phyloP scores from a whole-genome alignment of 2,888 invertebrate species.

The Idaea biselata region DNA sequence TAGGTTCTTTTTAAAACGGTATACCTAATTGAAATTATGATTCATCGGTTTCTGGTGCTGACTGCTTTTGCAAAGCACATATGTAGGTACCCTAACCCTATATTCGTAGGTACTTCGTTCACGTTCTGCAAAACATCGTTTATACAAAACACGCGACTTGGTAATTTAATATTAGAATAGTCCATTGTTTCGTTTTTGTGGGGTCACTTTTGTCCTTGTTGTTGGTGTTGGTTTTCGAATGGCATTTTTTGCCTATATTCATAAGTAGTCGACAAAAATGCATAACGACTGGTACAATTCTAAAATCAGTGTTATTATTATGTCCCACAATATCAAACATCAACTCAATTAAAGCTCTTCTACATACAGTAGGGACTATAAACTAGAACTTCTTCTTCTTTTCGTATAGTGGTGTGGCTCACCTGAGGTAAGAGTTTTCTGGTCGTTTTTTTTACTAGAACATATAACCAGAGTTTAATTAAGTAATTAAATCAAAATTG shows the following conservation, averaged over 20 bases:
- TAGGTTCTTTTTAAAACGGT: background rate
- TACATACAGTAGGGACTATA: no score
- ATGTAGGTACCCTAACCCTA: slow-evolving; percentile 4
- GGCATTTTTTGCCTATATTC: background rate
- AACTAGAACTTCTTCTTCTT: no score
- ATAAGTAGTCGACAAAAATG: background rate
- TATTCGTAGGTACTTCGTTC: slow-evolving; percentile 12
- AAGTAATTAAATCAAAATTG: no score
- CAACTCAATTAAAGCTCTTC: no score
- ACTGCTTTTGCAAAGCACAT: background rate
- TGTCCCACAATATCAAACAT: no score
- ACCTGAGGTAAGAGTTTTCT: no score
- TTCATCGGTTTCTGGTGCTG: background rate
- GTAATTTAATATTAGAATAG: slow-evolving; percentile 13
- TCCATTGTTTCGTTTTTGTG: slow-evolving; percentile 25
- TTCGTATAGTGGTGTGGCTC: no score
- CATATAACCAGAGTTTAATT: no score
- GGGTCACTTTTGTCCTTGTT: slow-evolving; percentile 13
- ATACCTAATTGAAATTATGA: background rate
- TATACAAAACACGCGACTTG: slow-evolving; percentile 9
- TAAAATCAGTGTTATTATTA: no score
- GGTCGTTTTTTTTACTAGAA: no score
- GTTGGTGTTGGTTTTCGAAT: slow-evolving; percentile 1
- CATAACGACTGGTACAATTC: no score
- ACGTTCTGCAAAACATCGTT: slow-evolving; percentile 17